Evolutionary conservation across 2,797 vertebrate species (phyloP), one percentile per base, ranked within the genome.

Genomic region (Carduelis carduelis): DNA sequence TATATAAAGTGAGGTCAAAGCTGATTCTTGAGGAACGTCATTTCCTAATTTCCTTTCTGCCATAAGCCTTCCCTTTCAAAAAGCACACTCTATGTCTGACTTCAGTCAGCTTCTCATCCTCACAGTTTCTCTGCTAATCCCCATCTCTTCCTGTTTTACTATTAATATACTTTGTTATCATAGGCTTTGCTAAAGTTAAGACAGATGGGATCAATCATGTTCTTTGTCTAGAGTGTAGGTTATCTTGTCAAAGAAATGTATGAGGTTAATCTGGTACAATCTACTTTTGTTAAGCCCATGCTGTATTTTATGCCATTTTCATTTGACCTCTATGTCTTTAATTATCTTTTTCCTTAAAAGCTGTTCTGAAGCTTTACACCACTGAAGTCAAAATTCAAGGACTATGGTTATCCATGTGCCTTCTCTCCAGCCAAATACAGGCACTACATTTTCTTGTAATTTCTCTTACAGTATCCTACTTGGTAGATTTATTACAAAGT

Each of bases 261-360:
- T 61, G 71, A 95, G 82, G 72, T 94, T 95, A 95, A 96, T 89
- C 95, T 92, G 82, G 55, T 86, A 71, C 87, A 91, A 96, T 83
- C 94, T 91, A 64, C 84, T 96, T 96, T 91, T 2, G 60, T 82
- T 95, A 96, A 97, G 18, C 43, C 50, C 27, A 16, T n/a, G 78
- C 68, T 80, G 68, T 87, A 78, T 95, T 96, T 91, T 77, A 87
- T 95, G 64, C 26, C 64, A 43, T 91, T 91, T 94, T 92, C 64
- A 65, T 91, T 87, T 95, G 91, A 95, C 72, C 84, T 80, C 65
- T 7, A 1, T 68, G 87, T 83, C 79, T 95, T 94, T 93, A 87
- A 92, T 95, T 81, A 87, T 83, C 34, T 92, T 89, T 87, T 89
- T 85, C 26, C 57, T 89, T 78, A 77, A 87, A 92, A 89, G 76